Percentiles rank a stretch among this genome's conserved stretches.
phyloP scores from a whole-genome alignment of 2,113 vertebrate species.

The Nerophis ophidion region DNA sequence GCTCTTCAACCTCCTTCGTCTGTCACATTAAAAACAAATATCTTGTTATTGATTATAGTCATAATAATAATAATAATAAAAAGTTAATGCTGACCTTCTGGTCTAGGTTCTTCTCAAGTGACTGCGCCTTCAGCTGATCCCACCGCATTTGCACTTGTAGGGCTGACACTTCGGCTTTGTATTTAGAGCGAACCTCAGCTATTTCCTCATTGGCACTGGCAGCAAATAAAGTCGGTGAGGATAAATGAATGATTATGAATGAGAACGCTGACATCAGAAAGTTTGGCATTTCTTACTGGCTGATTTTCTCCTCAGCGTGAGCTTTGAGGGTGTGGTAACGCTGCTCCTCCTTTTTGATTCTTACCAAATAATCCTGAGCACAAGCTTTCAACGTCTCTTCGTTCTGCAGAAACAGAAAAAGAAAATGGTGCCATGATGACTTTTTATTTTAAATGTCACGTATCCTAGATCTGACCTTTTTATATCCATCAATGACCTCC shows the following conservation, averaged over 20 bases:
- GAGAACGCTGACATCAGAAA: background rate
- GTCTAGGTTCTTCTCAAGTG: slow-evolving; percentile 81
- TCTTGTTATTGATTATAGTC: background rate
- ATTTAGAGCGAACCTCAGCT: slow-evolving; percentile 76
- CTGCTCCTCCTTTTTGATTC: slow-evolving; percentile 82
- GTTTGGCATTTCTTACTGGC: slow-evolving; percentile 61
- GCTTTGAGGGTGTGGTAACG: slow-evolving; percentile 86
- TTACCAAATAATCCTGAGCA: slow-evolving; percentile 75
- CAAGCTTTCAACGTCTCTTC: slow-evolving; percentile 85
- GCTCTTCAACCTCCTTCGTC: slow-evolving; percentile 77
- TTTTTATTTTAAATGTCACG: no score
- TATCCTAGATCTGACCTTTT: slow-evolving; percentile 60
- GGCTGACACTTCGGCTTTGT: slow-evolving; percentile 71
- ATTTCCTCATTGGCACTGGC: slow-evolving; percentile 85
- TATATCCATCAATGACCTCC: slow-evolving; percentile 80
- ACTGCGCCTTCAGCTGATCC: slow-evolving; percentile 84
- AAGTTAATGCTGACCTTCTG: slow-evolving; percentile 75
- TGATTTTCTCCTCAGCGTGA: slow-evolving; percentile 87
- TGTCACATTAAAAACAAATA: slow-evolving; percentile 33
- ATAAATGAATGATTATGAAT: no score
- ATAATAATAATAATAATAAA: background rate
- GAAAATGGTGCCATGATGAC: background rate
- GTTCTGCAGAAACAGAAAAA: slow-evolving; percentile 67
- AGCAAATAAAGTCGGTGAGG: no score
- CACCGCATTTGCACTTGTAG: slow-evolving; percentile 80